A percentile compares a stretch with the other conserved stretches of the same genome.
These are phyloP conservation scores for Lepidotrigona ventralis DNA, from an alignment of 1,140 invertebrate genomes.

Conservation along the genomic window DNA sequence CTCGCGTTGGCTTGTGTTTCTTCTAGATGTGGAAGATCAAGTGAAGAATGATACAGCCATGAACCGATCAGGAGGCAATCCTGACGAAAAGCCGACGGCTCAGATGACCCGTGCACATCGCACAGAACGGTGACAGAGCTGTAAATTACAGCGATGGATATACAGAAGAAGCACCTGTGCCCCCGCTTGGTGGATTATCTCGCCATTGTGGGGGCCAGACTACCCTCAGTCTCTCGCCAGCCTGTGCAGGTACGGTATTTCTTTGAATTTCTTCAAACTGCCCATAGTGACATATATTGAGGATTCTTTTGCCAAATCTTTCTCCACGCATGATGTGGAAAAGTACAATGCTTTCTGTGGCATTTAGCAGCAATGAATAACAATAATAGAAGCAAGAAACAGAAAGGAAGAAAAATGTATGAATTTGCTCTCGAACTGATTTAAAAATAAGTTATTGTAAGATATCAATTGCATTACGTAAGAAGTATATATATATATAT, in stretches of 20 bases:
- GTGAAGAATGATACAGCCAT: conserved; percentile 62
- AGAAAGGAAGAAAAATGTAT: too few species aligned
- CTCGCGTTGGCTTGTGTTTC: background rate
- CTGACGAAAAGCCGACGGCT: conserved; percentile 40
- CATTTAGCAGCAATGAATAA: too few species aligned
- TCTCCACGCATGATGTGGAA: too few species aligned
- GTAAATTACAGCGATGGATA: conserved; percentile 79
- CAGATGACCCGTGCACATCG: conserved; percentile 47
- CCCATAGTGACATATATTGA: too few species aligned
- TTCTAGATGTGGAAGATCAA: conserved; percentile 41
- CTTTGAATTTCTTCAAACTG: background rate
- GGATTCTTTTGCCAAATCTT: too few species aligned
- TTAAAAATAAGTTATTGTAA: too few species aligned
- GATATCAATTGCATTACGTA: too few species aligned
- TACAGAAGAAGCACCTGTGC: conserved; percentile 90
- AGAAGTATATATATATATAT: too few species aligned
- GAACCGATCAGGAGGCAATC: conserved; percentile 53
- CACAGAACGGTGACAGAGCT: conserved; percentile 73
- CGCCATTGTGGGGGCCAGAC: conserved; percentile 94
- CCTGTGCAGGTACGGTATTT: conserved; percentile 86
- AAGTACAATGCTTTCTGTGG: too few species aligned
- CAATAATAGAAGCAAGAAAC: too few species aligned
- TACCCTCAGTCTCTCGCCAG: conserved; percentile 85
- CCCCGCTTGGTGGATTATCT: conserved; percentile 96
- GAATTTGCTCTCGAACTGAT: too few species aligned